Percentiles rank a stretch among this genome's conserved stretches.
Conservation (phyloP, 2,888 invertebrate genomes). For the Onthophagus sagittarius region DNA sequence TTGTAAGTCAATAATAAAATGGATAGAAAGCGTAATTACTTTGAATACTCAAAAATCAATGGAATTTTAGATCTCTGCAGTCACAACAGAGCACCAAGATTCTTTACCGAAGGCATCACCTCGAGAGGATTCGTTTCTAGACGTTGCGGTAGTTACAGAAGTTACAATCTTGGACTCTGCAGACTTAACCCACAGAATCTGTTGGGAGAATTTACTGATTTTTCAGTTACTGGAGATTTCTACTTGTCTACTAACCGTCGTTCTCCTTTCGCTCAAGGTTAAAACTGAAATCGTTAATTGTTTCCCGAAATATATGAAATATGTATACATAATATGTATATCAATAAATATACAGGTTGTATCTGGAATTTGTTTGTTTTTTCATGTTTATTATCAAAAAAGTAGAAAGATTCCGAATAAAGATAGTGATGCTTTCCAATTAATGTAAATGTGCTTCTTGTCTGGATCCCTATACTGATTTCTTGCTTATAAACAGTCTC, state of each 20-base stretch:
- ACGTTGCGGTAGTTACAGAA: slow-evolving; percentile 6
- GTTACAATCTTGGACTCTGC: slow-evolving; percentile 10
- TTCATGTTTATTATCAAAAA: no score
- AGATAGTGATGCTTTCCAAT: no score
- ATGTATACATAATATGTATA: not conserved
- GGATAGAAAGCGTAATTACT: not conserved
- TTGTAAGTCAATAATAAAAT: slow-evolving; percentile 8
- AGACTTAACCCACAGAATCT: slow-evolving; percentile 6
- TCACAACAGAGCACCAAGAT: slow-evolving; percentile 16
- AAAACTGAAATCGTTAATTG: not conserved
- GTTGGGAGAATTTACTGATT: slow-evolving; percentile 2
- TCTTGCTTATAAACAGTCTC: no score
- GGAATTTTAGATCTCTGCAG: slow-evolving; percentile 11
- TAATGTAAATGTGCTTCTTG: no score
- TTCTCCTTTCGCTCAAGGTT: slow-evolving; percentile 7
- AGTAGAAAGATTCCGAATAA: no score
- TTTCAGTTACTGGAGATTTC: slow-evolving; percentile 10
- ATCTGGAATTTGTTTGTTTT: no score
- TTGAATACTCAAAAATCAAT: not conserved
- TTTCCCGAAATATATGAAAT: not conserved
- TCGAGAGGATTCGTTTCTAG: slow-evolving; percentile 5
- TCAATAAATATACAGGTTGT: not conserved
- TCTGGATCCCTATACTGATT: no score
- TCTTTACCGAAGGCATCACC: slow-evolving; percentile 16
- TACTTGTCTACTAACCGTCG: slow-evolving; percentile 2